These are phyloP conservation scores for Lamproptera curius DNA, from an alignment of 2,888 invertebrate genomes.

Conservation along the genomic window DNA sequence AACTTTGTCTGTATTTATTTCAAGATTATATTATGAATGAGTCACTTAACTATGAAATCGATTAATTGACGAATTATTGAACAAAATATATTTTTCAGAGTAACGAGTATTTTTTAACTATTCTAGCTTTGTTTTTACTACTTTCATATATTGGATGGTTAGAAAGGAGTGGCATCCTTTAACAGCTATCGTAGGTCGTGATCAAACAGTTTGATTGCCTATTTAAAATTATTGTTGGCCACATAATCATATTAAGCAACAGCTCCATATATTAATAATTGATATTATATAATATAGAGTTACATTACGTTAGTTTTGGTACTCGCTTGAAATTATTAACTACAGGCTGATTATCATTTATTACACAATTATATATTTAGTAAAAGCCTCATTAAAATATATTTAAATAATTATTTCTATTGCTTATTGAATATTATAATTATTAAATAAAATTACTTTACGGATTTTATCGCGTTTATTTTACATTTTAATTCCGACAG, in stretches of 20 bases:
- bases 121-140: neutral
- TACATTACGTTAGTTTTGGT: neutral
- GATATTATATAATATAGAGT: conserved; percentile 5
- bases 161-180: neutral
- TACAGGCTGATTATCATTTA: too few species aligned
- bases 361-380: too few species aligned
- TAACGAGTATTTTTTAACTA: neutral
- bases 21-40: neutral
- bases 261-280: conserved; percentile 6
- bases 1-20: neutral
- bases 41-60: neutral
- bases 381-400: too few species aligned
- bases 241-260: conserved; percentile 1
- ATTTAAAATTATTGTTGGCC: neutral
- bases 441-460: too few species aligned
- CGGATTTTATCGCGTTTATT: too few species aligned
- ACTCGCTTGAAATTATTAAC: too few species aligned
- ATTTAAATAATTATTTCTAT: too few species aligned
- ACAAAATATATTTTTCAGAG: neutral
- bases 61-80: neutral
- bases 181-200: neutral
- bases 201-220: conserved; percentile 2
- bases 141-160: too few species aligned
- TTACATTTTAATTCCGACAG: too few species aligned
- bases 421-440: too few species aligned